These are phyloP conservation scores for Apamea epomidion DNA, from an alignment of 2,888 invertebrate species.

Conservation along the genomic window DNA sequence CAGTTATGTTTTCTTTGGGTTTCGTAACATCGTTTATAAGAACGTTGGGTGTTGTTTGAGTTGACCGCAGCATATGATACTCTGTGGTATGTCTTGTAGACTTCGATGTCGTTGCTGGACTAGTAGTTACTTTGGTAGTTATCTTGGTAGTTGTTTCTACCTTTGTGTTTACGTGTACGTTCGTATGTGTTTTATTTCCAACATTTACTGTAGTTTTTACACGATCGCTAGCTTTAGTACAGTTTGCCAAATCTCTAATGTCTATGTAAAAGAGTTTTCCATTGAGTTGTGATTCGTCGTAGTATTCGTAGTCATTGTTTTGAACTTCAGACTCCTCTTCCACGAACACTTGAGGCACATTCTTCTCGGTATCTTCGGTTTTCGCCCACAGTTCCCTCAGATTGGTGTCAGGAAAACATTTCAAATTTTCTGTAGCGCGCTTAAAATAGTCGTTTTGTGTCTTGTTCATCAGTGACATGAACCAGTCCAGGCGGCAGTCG, in stretches of 20 bases:
- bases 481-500: constrained; percentile 85
- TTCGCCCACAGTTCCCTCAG: constrained; percentile 80
- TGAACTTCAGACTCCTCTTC: constrained; percentile 71
- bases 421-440: constrained; percentile 81
- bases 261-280: constrained; percentile 86
- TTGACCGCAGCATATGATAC: constrained; percentile 9
- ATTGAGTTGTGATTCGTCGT: constrained; percentile 84
- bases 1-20: constrained; percentile 42
- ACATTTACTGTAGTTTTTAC: background rate
- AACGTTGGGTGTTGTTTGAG: constrained; percentile 19
- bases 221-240: constrained; percentile 64
- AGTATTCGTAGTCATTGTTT: constrained; percentile 83
- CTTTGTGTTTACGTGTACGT: too few relatives aligned
- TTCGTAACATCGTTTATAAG: constrained; percentile 9
- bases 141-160: constrained; percentile 44
- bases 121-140: constrained; percentile 45
- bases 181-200: constrained; percentile 21
- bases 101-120: constrained; percentile 39
- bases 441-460: constrained; percentile 80
- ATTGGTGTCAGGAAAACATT: constrained; percentile 79
- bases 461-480: constrained; percentile 80
- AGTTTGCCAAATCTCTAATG: constrained; percentile 81
- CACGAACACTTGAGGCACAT: constrained; percentile 67
- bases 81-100: constrained; percentile 45
- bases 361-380: constrained; percentile 75